Base-by-base conservation (phyloP, 2,797 vertebrate species). In the Oceanodroma leucorhoa region DNA sequence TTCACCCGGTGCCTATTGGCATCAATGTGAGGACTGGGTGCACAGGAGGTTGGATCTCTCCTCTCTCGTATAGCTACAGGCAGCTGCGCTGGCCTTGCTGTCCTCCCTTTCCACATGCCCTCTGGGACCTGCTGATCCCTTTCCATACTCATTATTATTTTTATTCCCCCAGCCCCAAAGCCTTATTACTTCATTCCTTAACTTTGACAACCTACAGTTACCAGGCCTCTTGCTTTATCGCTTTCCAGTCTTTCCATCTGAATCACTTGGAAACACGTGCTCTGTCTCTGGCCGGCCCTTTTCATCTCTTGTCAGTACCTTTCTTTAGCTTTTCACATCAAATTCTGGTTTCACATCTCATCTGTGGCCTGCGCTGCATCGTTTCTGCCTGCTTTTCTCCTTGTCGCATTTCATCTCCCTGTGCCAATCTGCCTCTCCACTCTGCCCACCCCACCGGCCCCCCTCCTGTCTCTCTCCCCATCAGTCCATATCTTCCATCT, bases 181-280 rank as follows among this genome's bases (percentile, higher is more conserved):
- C 16, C 32, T 83, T 87, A 87, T 64, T 92, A n/a, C 40, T 69
- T 90, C 80, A 76, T 81, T 90, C 45, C 32, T 79, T 75, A 53
- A 76, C 45, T 93, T 55, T 89, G 61, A 80, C 71, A 94, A 1
- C 4, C 32, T 90, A 46, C 55, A 80, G 32, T 87, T 83, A 38
- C 41, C 60, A 89, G 78, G 38, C 22, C 48, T 85, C 67, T 77
- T 73, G 9, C 53, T 90, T 87, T 85, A 17, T 83, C 26, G 2
- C 27, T 48, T 40, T 87, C 29, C 34, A 53, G 36, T 66, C 60
- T 91, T 92, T 45, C 40, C 51, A 51, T 85, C 46, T 83, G 27
- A 73, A 80, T 69, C 84, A 66, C 75, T 83, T 46, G 32, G 46
- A 89, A 69, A 10, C 48, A 83, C 3, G 4, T 70, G 64, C 36